Evolutionary conservation across 1,140 invertebrate species (phyloP), one percentile per base, ranked within the genome.

Genomic region (Eriocheir sinensis): DNA sequence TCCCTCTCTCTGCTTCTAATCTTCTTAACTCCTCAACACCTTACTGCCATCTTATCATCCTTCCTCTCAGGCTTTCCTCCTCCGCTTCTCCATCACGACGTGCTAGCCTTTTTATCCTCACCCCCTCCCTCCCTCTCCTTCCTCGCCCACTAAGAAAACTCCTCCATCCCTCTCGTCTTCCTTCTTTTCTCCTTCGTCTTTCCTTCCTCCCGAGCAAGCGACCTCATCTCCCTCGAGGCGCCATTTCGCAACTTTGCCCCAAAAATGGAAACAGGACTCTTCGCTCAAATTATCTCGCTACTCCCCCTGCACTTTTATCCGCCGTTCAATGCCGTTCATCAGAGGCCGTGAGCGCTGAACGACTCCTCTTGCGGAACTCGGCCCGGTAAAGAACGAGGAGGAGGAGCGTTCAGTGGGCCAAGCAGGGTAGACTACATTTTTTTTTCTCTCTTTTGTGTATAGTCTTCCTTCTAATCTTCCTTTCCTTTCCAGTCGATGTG

Each of bases 261-360:
- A 72, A n/a, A 72, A 72, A 72, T n/a, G 60, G 60, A 72, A 72
- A 72, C 27, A 72, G n/a, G 60, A 72, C 60, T n/a, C 60, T 72
- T 72, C 60, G n/a, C 60, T 72, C 60, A 72, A 72, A 72, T 72
- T 72, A 72, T 72, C 60, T 72, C 60, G 60, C 60, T n/a, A 72
- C 60, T 72, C n/a, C 21, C 60, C 60, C 4, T n/a, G 12, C n/a
- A 72, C n/a, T 72, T 72, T 72, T 72, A 72, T 72, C 27, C 27
- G 60, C 21, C 60, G 60, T 72, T 72, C 60, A 72, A 72, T 72
- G 60, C 27, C 60, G 60, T 72, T 72, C 60, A 72, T 72, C 27
- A 72, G 60, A 72, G 60, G 4, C 12, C 60, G 60, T 72, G 21
- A 72, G n/a, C 60, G 60, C 60, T n/a, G 27, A 53, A 53, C 12